Base-by-base conservation (phyloP, 2,888 invertebrate species). In the Ariolimax columbianus region DNA sequence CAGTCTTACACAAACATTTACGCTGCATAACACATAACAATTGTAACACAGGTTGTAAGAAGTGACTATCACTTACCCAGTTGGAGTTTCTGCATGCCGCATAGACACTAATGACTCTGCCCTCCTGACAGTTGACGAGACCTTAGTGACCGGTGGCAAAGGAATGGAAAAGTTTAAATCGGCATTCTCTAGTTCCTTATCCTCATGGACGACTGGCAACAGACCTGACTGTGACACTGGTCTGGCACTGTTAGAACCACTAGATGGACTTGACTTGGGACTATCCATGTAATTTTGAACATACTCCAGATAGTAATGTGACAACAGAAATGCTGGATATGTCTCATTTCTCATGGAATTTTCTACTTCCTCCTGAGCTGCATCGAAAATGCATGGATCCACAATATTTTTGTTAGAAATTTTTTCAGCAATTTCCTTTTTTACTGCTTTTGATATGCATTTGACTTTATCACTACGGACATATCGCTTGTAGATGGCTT, bases 321-420 rank as follows among this genome's bases (percentile, higher is more conserved):
- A 98, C 91, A 97, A 97, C 89, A 99, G 96, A 95, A 99, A 99
- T 94, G 97, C 97, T 85, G 97, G 97, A 95, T 98, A 98, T 87
- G 97, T 97, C 86, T 97, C 97, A 93, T 97, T 96, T 88, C 96
- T 96, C 94, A 98, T 97, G 86, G 97, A 96, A 72, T 96, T 95
- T 93, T 97, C 97, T 91, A 97, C 96, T 89, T 97, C 96, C 85
- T 95, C 95, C 93, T 97, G 97, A 94, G 97, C 97, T 90, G 96
- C 96, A 94, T 98, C 97, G 94, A 97, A 98, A 91, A 98, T 96
- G 91, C 96, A 96, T 91, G 96, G 96, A 94, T 96, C 97, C 91
- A 96, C 96, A 91, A 95, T 95, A 59, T 84, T 86, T 81, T 85
- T 88, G 81, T 89, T 91, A 26, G 84, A 87, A 43, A 93, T 87